Conservation (phyloP, 1,140 invertebrate species). For the Heliothis subflexa region DNA sequence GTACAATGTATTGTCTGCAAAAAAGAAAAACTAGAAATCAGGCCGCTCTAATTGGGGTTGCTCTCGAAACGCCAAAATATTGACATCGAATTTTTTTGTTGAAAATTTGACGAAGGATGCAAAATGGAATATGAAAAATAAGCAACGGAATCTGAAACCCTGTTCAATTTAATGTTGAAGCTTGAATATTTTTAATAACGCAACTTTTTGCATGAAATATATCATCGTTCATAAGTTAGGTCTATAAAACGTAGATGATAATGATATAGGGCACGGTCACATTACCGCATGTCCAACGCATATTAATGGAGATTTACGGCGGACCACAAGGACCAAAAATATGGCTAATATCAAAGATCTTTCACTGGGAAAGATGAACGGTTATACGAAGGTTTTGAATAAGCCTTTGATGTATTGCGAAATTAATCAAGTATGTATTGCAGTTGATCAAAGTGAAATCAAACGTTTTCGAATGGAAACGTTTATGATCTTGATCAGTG, state of each 20-base stretch:
- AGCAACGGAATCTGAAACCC: neutral
- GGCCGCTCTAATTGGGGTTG: conserved; percentile 13
- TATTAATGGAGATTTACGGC: conserved; percentile 43
- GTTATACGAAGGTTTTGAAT: neutral
- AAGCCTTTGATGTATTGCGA: conserved; percentile 10
- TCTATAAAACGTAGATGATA: conserved; percentile 24
- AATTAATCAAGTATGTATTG: conserved; percentile 25
- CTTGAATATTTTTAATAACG: too few species aligned
- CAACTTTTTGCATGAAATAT: too few species aligned
- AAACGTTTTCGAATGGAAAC: neutral
- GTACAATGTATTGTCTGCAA: conserved; percentile 28
- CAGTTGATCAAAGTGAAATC: conserved; percentile 20
- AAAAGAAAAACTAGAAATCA: conserved; percentile 10
- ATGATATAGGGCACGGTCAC: conserved; percentile 40
- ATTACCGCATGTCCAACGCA: conserved; percentile 36
- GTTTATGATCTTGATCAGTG: neutral
- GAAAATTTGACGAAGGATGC: neutral
- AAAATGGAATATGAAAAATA: neutral
- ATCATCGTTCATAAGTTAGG: neutral
- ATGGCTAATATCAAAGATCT: neutral
- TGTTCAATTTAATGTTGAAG: neutral
- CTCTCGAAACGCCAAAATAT: neutral
- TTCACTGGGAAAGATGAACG: conserved; percentile 12
- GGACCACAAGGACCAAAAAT: conserved; percentile 12
- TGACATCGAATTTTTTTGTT: neutral